Evolutionary conservation across 2,888 invertebrate genomes (phyloP), one percentile per base, ranked within the genome.

Genomic region (Drosophila siamana): DNA sequence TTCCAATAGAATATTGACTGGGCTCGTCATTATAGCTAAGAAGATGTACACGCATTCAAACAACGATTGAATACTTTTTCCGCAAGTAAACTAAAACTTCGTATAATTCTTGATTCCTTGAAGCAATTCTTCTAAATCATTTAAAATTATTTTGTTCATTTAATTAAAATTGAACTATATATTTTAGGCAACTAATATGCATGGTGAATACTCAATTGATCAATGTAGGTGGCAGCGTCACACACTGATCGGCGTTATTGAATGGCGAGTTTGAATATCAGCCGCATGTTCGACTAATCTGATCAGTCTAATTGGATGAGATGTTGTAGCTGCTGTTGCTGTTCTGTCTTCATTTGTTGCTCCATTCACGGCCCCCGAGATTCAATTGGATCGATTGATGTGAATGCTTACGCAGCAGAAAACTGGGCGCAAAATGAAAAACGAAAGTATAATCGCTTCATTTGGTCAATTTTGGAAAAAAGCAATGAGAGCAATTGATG

Each of bases 391-490:
- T 41, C 28, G 41, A 43, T 50, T 59, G 50, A 50, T 78, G 67
- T 33, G 30, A 38, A 48, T 26, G 74, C 41, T 74, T 74, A 78
- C 74, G 74, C 67, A 78, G 78, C 74, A 74, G 6, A 72, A 77
- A 77, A 48, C 9, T 33, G 15, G 24, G 41, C 38, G 44, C 15
- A 51, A 73, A 59, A 52, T 30, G 30, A 46, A 76, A 85, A 65
- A 67, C 41, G 83, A 83, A 83, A 83, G 89, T 81, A 26, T 74
- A 78, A 73, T 84, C 81, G 24, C 75, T 62, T 60, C 51, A 59
- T 60, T 62, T 43, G 61, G 54, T 57, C 74, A 62, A 66, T 56
- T 50, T 52, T 33, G 50, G 51, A 64, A 80, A 76, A 33, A 33
- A 61, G 63, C 51, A 86, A 62, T 80, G 62, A 61, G 66, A 60